phyloP scores from a whole-genome alignment of 2,888 invertebrate genomes.

The Napeogenes inachia region DNA sequence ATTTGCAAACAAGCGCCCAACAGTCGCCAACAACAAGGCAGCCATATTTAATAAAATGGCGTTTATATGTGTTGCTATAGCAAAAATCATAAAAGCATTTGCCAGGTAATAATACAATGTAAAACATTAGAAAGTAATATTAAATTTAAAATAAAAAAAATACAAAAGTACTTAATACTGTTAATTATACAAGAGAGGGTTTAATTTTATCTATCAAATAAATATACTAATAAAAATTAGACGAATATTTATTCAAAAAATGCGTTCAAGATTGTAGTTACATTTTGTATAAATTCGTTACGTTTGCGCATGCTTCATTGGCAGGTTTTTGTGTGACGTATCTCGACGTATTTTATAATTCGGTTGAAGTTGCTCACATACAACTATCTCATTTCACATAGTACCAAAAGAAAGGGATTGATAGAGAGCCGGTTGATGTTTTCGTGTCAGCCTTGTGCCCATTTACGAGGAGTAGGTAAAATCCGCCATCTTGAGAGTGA shows the following conservation, averaged over 20 bases:
- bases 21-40: constrained; percentile 75
- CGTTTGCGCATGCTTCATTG: constrained; percentile 69
- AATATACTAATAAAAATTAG: background rate
- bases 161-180: background rate
- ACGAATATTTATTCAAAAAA: constrained; percentile 25
- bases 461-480: constrained; percentile 77
- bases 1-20: constrained; percentile 69
- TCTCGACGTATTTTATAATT: constrained; percentile 52
- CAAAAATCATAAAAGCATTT: constrained; percentile 20
- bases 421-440: constrained; percentile 75
- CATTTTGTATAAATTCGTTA: constrained; percentile 40
- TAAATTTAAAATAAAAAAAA: background rate
- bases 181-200: background rate
- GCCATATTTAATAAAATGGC: constrained; percentile 70
- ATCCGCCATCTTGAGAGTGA: constrained; percentile 82
- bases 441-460: constrained; percentile 79
- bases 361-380: constrained; percentile 61
- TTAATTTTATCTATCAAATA: background rate
- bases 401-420: constrained; percentile 65
- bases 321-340: constrained; percentile 64
- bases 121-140: background rate
- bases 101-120: constrained; percentile 17
- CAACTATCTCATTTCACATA: constrained; percentile 60
- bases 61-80: constrained; percentile 38
- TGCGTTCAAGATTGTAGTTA: constrained; percentile 48